Conservation (phyloP, 2,888 invertebrate species). For the Dryobota labecula region DNA sequence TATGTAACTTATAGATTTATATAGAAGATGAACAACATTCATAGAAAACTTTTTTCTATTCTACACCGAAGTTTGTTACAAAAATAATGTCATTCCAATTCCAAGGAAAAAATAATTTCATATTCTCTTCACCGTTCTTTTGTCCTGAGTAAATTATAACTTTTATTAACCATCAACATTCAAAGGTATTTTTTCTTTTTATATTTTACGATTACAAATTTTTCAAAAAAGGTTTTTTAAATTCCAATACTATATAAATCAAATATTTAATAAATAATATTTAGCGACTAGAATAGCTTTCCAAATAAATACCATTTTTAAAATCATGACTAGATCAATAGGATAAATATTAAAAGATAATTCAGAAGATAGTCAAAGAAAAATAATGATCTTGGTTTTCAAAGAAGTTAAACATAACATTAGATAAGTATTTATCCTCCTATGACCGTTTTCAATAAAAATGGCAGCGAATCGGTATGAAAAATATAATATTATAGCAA, state of each 20-base stretch:
- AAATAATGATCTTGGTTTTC: neutral
- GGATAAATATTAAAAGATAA: conserved; percentile 7
- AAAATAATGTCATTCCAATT: conserved; percentile 54
- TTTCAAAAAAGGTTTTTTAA: neutral
- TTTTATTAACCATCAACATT: conserved; percentile 12
- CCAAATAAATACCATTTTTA: conserved; percentile 4
- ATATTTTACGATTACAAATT: neutral
- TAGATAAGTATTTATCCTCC: conserved; percentile 9
- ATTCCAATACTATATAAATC: conserved; percentile 1
- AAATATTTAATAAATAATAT: conserved; percentile 19
- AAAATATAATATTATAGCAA: neutral
- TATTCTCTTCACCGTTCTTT: conserved; percentile 15
- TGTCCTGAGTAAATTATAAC: conserved; percentile 1
- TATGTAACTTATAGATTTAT: conserved; percentile 64
- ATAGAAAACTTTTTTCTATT: conserved; percentile 41
- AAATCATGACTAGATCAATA: conserved; percentile 34
- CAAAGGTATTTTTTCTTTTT: conserved; percentile 6
- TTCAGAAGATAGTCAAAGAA: conserved; percentile 17
- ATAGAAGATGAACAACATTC: conserved; percentile 78
- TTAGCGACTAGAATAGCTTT: conserved; percentile 21
- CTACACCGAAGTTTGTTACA: conserved; percentile 48
- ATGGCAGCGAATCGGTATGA: conserved; percentile 16
- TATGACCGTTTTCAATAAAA: conserved; percentile 33
- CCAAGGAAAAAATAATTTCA: conserved; percentile 27
- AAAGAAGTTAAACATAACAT: neutral